phyloP scores from a whole-genome alignment of 2,113 vertebrate genomes.

The Atlantisia rogersi region DNA sequence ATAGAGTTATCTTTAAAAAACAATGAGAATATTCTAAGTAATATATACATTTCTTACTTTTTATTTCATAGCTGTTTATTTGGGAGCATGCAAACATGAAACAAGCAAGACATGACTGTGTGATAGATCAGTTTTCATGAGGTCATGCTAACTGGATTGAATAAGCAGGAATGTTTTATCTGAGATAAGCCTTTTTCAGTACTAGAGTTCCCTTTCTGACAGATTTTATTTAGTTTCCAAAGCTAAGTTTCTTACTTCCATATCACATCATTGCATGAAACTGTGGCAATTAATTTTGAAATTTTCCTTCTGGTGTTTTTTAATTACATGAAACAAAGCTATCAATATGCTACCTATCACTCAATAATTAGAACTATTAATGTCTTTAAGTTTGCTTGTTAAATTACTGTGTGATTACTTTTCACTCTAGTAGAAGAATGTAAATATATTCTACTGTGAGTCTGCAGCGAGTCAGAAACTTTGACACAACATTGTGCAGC shows the following conservation, averaged over 20 bases:
- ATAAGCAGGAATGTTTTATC: background rate
- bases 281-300: background rate
- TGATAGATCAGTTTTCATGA: background rate
- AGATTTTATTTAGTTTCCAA: slow-evolving; percentile 9
- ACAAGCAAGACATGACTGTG: background rate
- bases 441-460: background rate
- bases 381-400: slow-evolving; percentile 9
- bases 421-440: background rate
- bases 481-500: background rate
- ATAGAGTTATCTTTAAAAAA: background rate
- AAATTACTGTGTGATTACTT: slow-evolving; percentile 18
- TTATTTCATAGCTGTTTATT: background rate
- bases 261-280: background rate
- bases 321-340: slow-evolving; percentile 19
- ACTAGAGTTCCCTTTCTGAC: background rate
- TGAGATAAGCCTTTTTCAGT: background rate
- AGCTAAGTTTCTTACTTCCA: background rate
- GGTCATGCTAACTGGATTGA: background rate
- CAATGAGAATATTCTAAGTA: background rate
- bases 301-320: background rate
- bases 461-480: slow-evolving; percentile 1
- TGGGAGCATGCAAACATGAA: background rate
- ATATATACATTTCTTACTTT: background rate
- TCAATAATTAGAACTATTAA: background rate
- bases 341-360: background rate